Base-by-base conservation (phyloP, 2,888 invertebrate species). In the Saturnia pavonia region DNA sequence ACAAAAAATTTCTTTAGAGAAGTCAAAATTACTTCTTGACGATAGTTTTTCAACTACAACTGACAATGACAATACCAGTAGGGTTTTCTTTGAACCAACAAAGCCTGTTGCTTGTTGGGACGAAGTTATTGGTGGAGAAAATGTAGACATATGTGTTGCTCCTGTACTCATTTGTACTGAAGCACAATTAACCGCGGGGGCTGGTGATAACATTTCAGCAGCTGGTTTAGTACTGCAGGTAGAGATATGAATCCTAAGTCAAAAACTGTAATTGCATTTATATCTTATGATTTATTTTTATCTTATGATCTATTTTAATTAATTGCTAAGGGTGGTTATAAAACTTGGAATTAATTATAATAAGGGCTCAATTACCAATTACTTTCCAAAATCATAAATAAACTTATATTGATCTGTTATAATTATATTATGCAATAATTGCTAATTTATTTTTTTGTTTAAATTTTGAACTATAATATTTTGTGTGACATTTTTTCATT, bases 161-260 rank as follows among this genome's bases (percentile, higher is more conserved):
- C 97, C 98, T 0, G 97, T 97, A 9, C 90, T 98, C 42, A 97
- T 98, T 4, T 98, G 98, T 82, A 97, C 97, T 0, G 95, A 96
- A 77, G 97, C 97, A 0, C 95, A 96, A 73, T 95, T 97, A 80
- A 98, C 98, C 0, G 97, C 97, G 0, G 98, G 98, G 0, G 97
- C 97, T 14, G 98, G 98, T 0, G 98, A 98, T 85, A 98, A 97
- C 83, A 97, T 98, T 75, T 97, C 97, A 0, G 97, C 97, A n/a
- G 97, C 97, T 1, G 97, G 97, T n/a, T 90, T 98, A 22, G 96
- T 95, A n/a, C 90, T 96, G 70, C 96, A 96, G 86, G 94, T 96
- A 72, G 94, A 93, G 73, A 91, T 90, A 82, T 92, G 77, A 89
- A 76, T 80, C 73, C 27, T 80, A 78, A 79, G 73, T 74, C 75